Evolutionary conservation across 2,797 vertebrate genomes (phyloP).

Genomic region (Poeciliopsis gracilis): DNA sequence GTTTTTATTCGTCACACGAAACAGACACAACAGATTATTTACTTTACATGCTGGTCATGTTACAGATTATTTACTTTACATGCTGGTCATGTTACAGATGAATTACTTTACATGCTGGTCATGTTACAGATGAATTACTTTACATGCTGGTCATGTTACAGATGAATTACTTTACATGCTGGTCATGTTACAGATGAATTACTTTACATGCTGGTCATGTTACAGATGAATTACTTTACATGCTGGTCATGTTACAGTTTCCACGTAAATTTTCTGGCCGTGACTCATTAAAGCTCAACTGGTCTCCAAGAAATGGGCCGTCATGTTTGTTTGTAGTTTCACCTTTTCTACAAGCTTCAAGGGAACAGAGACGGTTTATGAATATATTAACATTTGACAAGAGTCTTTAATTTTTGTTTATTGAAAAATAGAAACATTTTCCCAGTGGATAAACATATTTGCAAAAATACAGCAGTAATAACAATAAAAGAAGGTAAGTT

Average conservation of each 20-base stretch:
- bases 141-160: not conserved
- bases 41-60: too few species aligned
- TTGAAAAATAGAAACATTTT: not conserved
- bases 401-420: not conserved
- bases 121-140: not conserved
- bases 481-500: not conserved
- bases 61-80: not conserved
- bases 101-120: too few species aligned
- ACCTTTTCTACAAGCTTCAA: slow-evolving; percentile 1
- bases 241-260: not conserved
- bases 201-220: too few species aligned
- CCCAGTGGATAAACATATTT: not conserved
- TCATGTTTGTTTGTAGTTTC: not conserved
- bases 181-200: not conserved
- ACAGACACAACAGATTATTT: not conserved
- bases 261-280: not conserved
- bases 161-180: too few species aligned
- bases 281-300: not conserved
- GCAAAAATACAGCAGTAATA: not conserved
- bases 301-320: not conserved
- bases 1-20: not conserved
- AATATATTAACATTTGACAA: not conserved
- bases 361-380: not conserved
- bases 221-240: not conserved
- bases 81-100: not conserved